Conservation (phyloP, 2,113 vertebrate species). For the Gymnarchus niloticus region DNA sequence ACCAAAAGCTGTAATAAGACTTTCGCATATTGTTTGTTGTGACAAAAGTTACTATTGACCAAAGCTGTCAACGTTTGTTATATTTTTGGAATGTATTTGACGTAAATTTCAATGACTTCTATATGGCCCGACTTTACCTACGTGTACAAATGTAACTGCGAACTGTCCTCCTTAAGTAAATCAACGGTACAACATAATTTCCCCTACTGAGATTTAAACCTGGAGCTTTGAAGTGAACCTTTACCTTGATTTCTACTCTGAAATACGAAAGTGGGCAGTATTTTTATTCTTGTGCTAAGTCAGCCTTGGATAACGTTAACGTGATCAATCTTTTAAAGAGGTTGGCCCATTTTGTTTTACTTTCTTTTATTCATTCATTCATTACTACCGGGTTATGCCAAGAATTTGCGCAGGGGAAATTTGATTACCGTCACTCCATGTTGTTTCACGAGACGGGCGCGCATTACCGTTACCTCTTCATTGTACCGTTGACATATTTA, state of each 20-base stretch:
- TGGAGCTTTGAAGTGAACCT: neutral
- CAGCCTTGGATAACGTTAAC: neutral
- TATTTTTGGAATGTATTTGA: neutral
- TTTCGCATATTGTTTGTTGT: neutral
- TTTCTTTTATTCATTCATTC: neutral
- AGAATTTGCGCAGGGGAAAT: neutral
- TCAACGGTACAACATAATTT: neutral
- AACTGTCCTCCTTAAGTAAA: neutral
- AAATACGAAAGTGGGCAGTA: neutral
- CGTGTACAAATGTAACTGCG: neutral
- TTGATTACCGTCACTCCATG: neutral
- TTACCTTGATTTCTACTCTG: neutral
- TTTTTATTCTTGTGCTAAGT: neutral
- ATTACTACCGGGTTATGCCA: slow-evolving; percentile 7
- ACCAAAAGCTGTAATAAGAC: neutral
- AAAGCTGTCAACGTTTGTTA: neutral
- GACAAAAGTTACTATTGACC: neutral
- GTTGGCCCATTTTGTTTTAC: neutral
- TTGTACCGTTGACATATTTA: neutral
- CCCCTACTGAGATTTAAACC: neutral
- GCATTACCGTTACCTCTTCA: neutral
- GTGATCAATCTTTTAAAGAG: slow-evolving; percentile 3
- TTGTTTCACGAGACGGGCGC: neutral
- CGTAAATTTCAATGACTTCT: neutral
- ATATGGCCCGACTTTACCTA: neutral